Evolutionary conservation across 2,888 invertebrate genomes (phyloP).

Genomic region (Allolobophora icterica): DNA sequence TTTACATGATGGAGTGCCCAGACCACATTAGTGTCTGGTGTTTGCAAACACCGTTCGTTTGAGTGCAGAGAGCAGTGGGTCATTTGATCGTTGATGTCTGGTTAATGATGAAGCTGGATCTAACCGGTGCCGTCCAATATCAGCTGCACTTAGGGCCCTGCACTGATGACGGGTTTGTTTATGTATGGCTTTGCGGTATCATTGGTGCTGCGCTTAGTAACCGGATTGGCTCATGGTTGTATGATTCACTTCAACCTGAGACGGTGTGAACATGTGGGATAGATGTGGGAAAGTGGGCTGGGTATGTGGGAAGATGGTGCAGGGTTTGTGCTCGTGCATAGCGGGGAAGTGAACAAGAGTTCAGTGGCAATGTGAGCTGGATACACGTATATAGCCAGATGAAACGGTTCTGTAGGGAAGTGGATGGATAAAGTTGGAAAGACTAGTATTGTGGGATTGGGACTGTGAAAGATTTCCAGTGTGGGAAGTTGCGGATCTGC

Average conservation of each 20-base stretch:
- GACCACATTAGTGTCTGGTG: neutral
- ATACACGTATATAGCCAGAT: neutral
- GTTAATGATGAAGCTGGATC: neutral
- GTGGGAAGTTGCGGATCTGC: too few relatives aligned
- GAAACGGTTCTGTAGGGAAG: neutral
- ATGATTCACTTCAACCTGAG: neutral
- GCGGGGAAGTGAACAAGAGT: neutral
- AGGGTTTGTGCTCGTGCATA: neutral
- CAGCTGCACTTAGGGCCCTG: neutral
- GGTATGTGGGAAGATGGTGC: neutral
- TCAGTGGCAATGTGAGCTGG: neutral
- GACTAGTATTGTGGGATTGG: neutral
- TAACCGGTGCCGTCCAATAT: neutral
- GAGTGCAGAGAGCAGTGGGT: neutral
- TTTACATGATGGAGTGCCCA: neutral
- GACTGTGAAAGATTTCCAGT: neutral
- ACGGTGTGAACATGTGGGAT: neutral
- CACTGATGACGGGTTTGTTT: neutral
- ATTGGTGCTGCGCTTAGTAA: neutral
- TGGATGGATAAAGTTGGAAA: neutral
- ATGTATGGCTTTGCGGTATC: neutral
- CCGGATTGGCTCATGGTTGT: neutral
- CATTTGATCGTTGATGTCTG: neutral
- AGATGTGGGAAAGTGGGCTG: neutral
- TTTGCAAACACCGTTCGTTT: neutral